Evolutionary conservation across 2,888 invertebrate species (phyloP), one percentile per base, ranked within the genome.

Genomic region (Eulithis prunata): DNA sequence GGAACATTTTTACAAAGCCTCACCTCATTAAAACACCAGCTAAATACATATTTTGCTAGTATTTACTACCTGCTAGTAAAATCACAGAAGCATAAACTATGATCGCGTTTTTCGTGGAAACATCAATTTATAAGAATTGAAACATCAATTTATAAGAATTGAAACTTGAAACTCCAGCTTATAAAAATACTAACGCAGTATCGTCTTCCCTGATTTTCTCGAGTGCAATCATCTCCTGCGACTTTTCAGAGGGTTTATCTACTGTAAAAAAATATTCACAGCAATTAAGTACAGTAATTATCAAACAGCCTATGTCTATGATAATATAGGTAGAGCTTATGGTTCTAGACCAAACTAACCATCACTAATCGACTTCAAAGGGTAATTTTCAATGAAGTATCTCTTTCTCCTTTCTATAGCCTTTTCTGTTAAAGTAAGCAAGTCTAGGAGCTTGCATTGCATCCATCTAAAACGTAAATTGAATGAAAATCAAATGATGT

Each of bases 351-450:
- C 4, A 4, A 64, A 73, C 73, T 66, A 76, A 89, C 89, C 83
- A 71, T 78, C 82, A 45, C 75, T 78, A 62, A 86, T 76, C 52
- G 82, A 79, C 64, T 76, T 82, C 45, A 87, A 65, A 1, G 79
- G 76, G 64, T 78, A 82, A 47, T 69, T 79, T 28, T 87, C 82
- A 45, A 87, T 73, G 38, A 76, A 84, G 45, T 78, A 73, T 64
- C 70, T 80, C 72, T 82, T 86, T 56, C 87, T 83, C 62, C 84
- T 76, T 53, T 86, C 82, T 52, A 92, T 87, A 2, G 91, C 83
- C 56, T 87, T 91, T 65, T 92, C 92, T 0, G 91, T 87, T 32
- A 92, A 77, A 0, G 86, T 85, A 2, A 93, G 80, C 1, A 93
- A 74, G 58, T 91, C 91, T 1, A 90, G 75, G 41, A 92, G 77